These are phyloP conservation scores for Carcharodon carcharias DNA, from an alignment of 2,797 vertebrate genomes.

Conservation along the genomic window DNA sequence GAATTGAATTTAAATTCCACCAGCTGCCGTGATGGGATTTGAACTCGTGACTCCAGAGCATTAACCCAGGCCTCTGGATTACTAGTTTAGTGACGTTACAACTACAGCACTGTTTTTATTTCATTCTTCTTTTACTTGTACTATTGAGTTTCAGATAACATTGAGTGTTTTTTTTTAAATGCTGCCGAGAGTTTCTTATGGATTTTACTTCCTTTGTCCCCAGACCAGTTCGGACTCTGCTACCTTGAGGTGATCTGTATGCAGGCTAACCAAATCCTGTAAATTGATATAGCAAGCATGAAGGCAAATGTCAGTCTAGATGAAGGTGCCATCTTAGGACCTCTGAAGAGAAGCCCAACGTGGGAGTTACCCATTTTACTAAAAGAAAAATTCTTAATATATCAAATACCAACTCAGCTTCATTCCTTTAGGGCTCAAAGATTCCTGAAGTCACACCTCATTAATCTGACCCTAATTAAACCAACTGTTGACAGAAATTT, in stretches of 20 bases:
- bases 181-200: not conserved
- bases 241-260: not conserved
- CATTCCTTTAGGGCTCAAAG: not conserved
- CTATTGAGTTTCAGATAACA: not conserved
- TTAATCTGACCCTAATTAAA: slow-evolving; percentile 23
- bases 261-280: not conserved
- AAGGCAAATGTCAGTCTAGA: not conserved
- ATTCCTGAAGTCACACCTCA: slow-evolving; percentile 7
- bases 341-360: not conserved
- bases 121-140: not conserved
- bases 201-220: not conserved
- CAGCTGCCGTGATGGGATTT: too few relatives aligned
- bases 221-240: not conserved
- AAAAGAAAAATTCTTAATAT: not conserved
- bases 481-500: slow-evolving; percentile 14
- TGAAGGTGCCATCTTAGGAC: not conserved
- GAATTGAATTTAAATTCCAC: too few relatives aligned
- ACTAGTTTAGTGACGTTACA: too few relatives aligned
- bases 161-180: not conserved
- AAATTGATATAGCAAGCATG: not conserved
- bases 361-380: not conserved
- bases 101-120: too few relatives aligned
- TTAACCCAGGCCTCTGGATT: too few relatives aligned
- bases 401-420: not conserved
- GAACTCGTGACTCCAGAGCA: too few relatives aligned